phyloP scores from a whole-genome alignment of 2,113 vertebrate species.

The Heliornis fulica region DNA sequence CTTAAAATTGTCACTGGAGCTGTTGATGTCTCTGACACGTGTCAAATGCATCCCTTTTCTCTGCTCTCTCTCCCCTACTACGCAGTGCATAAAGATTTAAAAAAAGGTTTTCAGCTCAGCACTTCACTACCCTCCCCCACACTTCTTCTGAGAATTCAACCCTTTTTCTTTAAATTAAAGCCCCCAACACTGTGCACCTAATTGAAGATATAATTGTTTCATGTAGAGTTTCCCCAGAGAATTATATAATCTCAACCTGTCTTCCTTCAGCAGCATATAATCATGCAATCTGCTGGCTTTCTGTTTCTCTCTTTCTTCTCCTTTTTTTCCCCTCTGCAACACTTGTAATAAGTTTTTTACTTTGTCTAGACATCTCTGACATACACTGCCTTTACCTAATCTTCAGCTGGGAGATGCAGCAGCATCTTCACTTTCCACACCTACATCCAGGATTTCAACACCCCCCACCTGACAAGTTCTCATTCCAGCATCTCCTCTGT shows the following conservation, averaged over 20 bases:
- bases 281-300: not conserved
- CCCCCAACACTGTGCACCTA: not conserved
- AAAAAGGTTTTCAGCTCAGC: conserved; percentile 19
- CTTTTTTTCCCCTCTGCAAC: not conserved
- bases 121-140: conserved; percentile 39
- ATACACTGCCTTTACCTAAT: not conserved
- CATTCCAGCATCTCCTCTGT: not conserved
- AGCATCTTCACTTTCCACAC: not conserved
- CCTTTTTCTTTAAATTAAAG: not conserved
- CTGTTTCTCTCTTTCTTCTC: not conserved
- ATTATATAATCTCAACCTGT: conserved; percentile 34
- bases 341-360: not conserved
- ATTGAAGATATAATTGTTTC: conserved; percentile 21
- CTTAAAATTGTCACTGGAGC: conserved; percentile 44
- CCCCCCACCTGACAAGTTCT: not conserved
- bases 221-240: conserved; percentile 6
- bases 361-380: conserved; percentile 34
- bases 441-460: not conserved
- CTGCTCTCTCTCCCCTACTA: conserved; percentile 15
- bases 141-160: conserved; percentile 1
- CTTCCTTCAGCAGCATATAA: not conserved
- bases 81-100: not conserved
- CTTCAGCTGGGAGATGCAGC: not conserved
- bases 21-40: conserved; percentile 51
- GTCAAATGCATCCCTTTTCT: conserved; percentile 48